Conservation (phyloP, 2,113 vertebrate genomes). For the Empidonax alnorum region DNA sequence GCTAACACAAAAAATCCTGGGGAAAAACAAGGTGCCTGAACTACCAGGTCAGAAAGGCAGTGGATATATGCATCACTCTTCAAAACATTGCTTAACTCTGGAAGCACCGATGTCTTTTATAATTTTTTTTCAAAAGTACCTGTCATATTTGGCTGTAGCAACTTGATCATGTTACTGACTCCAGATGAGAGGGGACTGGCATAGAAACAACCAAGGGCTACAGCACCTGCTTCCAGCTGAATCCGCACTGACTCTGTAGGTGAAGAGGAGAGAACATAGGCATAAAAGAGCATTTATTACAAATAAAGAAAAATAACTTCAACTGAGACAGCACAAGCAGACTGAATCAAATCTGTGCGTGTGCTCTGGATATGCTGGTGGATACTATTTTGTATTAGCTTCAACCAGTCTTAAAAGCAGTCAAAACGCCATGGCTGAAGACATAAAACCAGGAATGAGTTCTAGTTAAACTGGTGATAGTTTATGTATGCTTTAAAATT, state of each 20-base stretch:
- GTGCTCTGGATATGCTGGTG: neutral
- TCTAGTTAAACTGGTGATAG: neutral
- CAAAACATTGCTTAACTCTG: neutral
- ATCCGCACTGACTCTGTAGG: constrained; percentile 77
- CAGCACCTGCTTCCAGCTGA: constrained; percentile 86
- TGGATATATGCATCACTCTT: neutral
- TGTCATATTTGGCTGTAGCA: constrained; percentile 86
- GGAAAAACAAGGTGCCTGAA: neutral
- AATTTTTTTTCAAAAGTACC: constrained; percentile 69
- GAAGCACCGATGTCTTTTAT: neutral
- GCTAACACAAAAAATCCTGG: neutral
- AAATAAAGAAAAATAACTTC: neutral
- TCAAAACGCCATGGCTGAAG: neutral
- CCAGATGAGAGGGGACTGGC: constrained; percentile 84
- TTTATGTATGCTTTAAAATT: neutral
- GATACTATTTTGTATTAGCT: neutral
- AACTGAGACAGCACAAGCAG: neutral
- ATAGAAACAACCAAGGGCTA: constrained; percentile 87
- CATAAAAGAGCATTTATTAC: neutral
- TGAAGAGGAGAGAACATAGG: neutral
- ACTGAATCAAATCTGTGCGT: neutral
- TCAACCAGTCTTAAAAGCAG: neutral
- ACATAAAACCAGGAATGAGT: neutral
- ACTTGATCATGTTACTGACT: constrained; percentile 85
- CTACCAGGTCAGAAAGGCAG: neutral